Evolutionary conservation across 53 echinoderm and acorn worm genomes (phyloP).

Genomic region (Astropecten irregularis): DNA sequence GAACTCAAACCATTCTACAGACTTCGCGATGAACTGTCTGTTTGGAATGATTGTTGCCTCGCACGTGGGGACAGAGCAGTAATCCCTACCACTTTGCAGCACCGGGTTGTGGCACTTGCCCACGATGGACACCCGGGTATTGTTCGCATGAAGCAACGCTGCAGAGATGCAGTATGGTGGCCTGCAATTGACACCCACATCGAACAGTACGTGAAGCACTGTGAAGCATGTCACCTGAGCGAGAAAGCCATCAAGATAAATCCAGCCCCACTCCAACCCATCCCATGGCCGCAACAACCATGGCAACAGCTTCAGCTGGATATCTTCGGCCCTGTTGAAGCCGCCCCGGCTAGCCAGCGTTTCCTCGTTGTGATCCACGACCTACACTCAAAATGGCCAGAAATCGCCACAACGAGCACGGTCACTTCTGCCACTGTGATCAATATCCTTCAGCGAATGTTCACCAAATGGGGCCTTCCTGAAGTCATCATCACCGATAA

Average conservation of each 20-base stretch:
- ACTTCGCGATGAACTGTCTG: conserved; percentile 33
- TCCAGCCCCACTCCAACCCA: conserved; percentile 40
- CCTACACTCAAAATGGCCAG: conserved; percentile 69
- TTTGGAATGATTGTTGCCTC: conserved; percentile 49
- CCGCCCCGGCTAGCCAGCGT: conserved; percentile 45
- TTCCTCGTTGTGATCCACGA: conserved; percentile 63
- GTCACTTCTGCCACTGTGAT: too few species aligned
- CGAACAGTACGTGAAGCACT: conserved; percentile 16
- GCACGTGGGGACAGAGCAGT: conserved; percentile 24
- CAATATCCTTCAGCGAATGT: too few species aligned
- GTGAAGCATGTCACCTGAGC: conserved; percentile 21
- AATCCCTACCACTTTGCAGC: conserved; percentile 25
- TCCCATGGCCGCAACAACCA: conserved; percentile 50
- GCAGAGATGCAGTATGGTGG: conserved; percentile 49
- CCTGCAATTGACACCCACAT: conserved; percentile 29
- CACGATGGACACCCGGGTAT: conserved; percentile 49
- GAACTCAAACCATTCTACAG: neutral
- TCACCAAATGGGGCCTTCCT: conserved; percentile 54
- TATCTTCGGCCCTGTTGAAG: conserved; percentile 59
- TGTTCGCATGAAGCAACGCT: conserved; percentile 32
- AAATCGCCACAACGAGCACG: conserved; percentile 56
- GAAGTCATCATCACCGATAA: conserved; percentile 58
- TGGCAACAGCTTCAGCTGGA: conserved; percentile 61
- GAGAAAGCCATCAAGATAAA: conserved; percentile 8
- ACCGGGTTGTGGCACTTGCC: conserved; percentile 1